Conservation (phyloP, 2,888 invertebrate species). For the Dynastes maya region DNA sequence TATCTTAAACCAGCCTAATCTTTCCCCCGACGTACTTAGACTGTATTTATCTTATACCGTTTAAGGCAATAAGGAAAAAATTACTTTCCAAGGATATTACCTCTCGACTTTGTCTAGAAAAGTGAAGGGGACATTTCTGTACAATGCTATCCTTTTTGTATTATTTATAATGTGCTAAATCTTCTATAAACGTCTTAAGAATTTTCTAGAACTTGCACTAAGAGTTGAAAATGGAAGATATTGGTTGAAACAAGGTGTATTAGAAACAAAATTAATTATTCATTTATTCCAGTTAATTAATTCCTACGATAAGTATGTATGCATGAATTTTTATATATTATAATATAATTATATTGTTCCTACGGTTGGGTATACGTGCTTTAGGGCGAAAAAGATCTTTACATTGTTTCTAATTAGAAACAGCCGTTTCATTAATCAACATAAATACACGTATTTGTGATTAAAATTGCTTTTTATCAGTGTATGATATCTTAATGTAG, state of each 20-base stretch:
- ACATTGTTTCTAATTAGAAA: neutral
- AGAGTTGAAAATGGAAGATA: no score
- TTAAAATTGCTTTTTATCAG: no score
- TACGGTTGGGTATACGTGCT: neutral
- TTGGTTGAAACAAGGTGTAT: no score
- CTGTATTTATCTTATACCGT: conserved; percentile 6
- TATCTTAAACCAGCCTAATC: neutral
- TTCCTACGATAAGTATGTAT: neutral
- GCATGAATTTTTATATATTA: neutral
- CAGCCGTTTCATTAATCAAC: neutral
- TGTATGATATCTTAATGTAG: no score
- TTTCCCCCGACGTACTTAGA: neutral
- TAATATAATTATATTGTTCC: neutral
- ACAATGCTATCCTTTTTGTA: conserved; percentile 3
- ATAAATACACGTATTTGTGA: no score
- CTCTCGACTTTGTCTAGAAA: conserved; percentile 4
- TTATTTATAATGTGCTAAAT: neutral
- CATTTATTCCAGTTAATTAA: neutral
- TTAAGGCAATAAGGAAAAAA: conserved; percentile 33
- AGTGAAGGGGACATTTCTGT: conserved; percentile 18
- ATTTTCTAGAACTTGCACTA: neutral
- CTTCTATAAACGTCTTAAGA: neutral
- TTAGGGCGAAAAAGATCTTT: neutral
- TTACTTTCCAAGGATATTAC: conserved; percentile 13
- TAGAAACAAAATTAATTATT: neutral